Evolutionary conservation across 92 coral and sea anemone species (phyloP).

Genomic region (Nematostella vectensis): DNA sequence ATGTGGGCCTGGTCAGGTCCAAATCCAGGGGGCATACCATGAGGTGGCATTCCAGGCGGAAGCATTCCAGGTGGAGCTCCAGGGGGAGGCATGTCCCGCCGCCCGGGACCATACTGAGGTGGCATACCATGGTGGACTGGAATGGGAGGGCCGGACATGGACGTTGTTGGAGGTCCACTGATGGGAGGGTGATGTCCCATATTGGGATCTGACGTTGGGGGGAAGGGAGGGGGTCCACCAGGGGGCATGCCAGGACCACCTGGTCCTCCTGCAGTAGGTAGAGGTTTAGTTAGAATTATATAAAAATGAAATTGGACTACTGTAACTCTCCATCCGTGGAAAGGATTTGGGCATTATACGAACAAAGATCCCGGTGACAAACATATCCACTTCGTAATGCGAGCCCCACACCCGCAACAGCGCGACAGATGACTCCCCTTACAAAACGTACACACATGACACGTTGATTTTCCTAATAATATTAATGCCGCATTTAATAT

Average conservation of each 20-base stretch:
- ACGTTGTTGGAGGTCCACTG: conserved; percentile 40
- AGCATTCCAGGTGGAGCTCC: conserved; percentile 85
- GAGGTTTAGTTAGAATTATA: neutral
- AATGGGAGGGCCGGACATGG: conserved; percentile 59
- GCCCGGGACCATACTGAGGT: conserved; percentile 68
- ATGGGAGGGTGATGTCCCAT: conserved; percentile 52
- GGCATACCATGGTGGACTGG: conserved; percentile 77
- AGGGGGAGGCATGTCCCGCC: conserved; percentile 46
- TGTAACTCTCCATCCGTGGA: no score
- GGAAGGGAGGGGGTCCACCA: conserved; percentile 81
- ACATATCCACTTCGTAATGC: no score
- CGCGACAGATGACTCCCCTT: no score
- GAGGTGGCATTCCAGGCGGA: conserved; percentile 88
- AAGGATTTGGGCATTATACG: no score
- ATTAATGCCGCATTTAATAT: no score
- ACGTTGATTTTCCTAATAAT: no score
- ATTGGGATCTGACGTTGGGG: conserved; percentile 69
- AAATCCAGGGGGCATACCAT: conserved; percentile 48
- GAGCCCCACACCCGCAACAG: no score
- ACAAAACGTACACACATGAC: no score
- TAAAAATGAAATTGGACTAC: no score
- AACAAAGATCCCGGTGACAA: no score
- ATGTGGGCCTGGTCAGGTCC: neutral
- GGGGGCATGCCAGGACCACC: conserved; percentile 82
- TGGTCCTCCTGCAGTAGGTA: conserved; percentile 52